phyloP scores from a whole-genome alignment of 2,888 invertebrate genomes.

The Meteorus cinctellus region DNA sequence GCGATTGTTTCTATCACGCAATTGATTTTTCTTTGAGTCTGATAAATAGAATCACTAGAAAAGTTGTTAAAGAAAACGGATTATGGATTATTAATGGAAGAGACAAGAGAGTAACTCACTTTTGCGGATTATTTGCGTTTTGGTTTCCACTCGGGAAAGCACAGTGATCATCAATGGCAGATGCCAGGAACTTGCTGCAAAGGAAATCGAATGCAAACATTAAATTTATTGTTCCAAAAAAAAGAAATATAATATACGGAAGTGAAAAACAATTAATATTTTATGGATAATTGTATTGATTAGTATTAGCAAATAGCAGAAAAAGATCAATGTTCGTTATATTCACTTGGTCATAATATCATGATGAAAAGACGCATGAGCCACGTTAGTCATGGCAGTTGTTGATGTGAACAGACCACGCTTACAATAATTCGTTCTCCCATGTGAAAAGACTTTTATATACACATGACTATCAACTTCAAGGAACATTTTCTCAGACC shows the following conservation, averaged over 20 bases:
- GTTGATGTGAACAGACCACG: not conserved
- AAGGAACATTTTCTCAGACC: not conserved
- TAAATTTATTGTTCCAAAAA: slow-evolving; percentile 18
- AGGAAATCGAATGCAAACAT: slow-evolving; percentile 42
- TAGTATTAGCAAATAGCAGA: not conserved
- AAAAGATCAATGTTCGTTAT: not conserved
- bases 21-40: not conserved
- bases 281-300: no score
- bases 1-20: no score
- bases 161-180: slow-evolving; percentile 63
- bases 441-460: not conserved
- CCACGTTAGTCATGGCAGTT: not conserved
- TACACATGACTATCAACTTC: not conserved
- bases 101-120: slow-evolving; percentile 58
- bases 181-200: slow-evolving; percentile 59
- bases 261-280: no score
- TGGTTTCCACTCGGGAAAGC: slow-evolving; percentile 68
- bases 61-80: not conserved
- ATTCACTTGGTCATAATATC: not conserved
- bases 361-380: not conserved
- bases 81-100: not conserved
- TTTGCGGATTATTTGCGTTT: slow-evolving; percentile 64
- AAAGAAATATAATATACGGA: not conserved
- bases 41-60: slow-evolving; percentile 45
- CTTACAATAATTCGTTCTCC: not conserved